Conservation (phyloP, 2,797 vertebrate species). For the Morelia viridis region DNA sequence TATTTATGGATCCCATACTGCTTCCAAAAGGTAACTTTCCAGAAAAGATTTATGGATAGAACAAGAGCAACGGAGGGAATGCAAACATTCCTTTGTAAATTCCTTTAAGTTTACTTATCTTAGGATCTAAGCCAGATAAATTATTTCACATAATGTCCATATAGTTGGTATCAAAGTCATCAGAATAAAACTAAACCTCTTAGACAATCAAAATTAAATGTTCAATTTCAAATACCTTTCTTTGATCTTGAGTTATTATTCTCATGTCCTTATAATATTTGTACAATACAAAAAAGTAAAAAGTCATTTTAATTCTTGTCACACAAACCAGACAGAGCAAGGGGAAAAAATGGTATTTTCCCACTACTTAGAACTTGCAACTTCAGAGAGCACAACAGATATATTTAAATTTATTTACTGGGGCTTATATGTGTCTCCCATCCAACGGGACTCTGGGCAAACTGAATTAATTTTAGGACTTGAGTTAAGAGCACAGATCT, state of each 20-base stretch:
- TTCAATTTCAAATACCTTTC: not conserved
- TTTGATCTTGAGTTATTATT: not conserved
- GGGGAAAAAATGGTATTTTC: constrained; percentile 1
- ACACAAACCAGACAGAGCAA: not conserved
- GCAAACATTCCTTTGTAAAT: not conserved
- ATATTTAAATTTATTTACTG: constrained; percentile 8
- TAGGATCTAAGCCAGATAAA: not conserved
- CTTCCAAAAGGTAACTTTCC: not conserved
- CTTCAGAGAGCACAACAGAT: not conserved
- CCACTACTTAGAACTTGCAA: not conserved
- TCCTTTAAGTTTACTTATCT: not conserved
- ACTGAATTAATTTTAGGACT: not conserved
- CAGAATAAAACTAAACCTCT: not conserved
- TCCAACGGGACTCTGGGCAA: not conserved
- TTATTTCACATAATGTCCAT: not conserved
- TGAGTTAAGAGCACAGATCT: constrained; percentile 24
- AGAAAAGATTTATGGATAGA: not conserved
- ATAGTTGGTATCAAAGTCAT: not conserved
- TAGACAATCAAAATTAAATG: constrained; percentile 26
- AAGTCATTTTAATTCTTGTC: not conserved
- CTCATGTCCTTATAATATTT: not conserved
- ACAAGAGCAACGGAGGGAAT: not conserved
- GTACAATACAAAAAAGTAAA: not conserved
- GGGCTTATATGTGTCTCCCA: not conserved
- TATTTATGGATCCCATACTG: not conserved